Conservation (phyloP, 2,797 vertebrate species). For the Lophotriccus pileatus region DNA sequence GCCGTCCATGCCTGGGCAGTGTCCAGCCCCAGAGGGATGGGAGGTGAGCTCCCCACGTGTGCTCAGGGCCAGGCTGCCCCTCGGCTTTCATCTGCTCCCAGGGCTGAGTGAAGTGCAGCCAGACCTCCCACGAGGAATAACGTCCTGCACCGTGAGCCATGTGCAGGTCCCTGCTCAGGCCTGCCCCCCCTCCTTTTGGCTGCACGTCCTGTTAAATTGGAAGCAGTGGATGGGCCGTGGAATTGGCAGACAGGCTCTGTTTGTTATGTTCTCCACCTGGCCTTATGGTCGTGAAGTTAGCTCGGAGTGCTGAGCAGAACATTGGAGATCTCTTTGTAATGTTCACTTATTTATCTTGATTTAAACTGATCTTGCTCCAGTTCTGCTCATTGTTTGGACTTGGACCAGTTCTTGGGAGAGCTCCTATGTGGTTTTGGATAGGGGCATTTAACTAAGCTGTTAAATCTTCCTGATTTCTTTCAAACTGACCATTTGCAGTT, state of each 20-base stretch:
- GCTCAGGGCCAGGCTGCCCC: not conserved
- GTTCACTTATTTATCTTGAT: not conserved
- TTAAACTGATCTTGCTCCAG: not conserved
- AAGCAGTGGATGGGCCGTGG: rapidly evolving
- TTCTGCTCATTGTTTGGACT: not conserved
- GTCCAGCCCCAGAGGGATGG: not conserved
- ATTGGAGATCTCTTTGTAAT: not conserved
- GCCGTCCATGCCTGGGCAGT: not conserved
- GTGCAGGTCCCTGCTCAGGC: not conserved
- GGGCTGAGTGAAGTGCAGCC: not conserved
- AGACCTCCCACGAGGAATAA: not conserved
- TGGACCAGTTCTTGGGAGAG: not conserved
- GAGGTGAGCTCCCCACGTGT: rapidly evolving
- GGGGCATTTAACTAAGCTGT: not conserved
- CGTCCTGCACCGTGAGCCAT: rapidly evolving
- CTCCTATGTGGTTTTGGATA: not conserved
- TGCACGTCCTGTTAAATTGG: rapidly evolving
- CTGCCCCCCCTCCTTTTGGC: not conserved
- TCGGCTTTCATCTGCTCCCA: not conserved
- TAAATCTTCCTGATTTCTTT: not conserved
- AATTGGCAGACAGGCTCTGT: not conserved
- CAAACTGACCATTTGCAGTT: rapidly evolving
- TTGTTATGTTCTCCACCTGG: not conserved
- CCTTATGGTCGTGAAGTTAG: not conserved
- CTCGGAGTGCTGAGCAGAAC: not conserved